Evolutionary conservation across 2,113 vertebrate genomes (phyloP).

Genomic region (Pteruthius melanotis): DNA sequence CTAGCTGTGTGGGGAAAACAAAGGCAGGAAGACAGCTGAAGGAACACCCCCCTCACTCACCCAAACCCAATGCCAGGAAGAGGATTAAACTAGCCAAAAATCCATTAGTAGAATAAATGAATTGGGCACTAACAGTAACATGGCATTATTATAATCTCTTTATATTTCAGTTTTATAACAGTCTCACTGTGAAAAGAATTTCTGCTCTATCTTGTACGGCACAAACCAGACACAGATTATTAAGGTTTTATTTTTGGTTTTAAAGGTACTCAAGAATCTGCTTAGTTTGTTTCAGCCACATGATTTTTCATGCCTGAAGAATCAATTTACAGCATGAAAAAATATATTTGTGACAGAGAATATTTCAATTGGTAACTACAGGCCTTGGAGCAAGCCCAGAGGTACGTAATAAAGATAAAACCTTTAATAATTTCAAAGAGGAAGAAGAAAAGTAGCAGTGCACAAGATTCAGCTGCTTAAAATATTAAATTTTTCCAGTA

Average conservation of each 20-base stretch:
- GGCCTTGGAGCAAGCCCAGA: not conserved
- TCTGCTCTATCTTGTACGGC: not conserved
- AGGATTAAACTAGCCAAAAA: not conserved
- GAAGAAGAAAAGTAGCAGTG: not conserved
- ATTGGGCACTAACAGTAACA: not conserved
- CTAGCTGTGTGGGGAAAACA: not conserved
- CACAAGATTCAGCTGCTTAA: not conserved
- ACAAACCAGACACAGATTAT: not conserved
- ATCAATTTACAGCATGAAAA: conserved; percentile 13
- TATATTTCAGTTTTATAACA: not conserved
- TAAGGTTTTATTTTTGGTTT: not conserved
- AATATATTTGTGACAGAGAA: not conserved
- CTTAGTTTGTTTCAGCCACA: not conserved
- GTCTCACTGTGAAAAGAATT: not conserved
- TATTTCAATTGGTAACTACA: not conserved
- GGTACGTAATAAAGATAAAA: not conserved
- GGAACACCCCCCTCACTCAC: fast-evolving
- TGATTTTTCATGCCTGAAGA: not conserved
- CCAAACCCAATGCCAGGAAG: not conserved
- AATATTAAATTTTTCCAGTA: not conserved
- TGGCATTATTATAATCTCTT: not conserved
- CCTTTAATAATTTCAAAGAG: not conserved
- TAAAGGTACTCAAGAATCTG: not conserved
- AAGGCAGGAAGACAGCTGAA: not conserved
- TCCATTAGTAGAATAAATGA: not conserved